Evolutionary conservation across 2,797 vertebrate species (phyloP).

Genomic region (Microctenopoma lineatum): DNA sequence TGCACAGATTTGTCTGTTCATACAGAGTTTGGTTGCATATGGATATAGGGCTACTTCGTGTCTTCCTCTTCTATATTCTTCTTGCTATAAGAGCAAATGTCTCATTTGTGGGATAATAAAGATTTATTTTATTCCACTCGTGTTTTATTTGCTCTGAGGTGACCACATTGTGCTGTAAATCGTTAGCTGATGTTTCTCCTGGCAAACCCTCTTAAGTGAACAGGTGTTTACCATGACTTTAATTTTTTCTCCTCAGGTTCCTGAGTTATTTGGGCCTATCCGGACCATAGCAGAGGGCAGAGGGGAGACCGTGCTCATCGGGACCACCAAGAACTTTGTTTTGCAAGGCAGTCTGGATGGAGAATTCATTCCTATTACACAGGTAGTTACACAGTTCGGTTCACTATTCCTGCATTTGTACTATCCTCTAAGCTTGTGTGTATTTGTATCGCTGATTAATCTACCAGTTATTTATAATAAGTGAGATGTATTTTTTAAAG

Average conservation of each 20-base stretch:
- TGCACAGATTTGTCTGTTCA: too few relatives aligned
- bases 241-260: slow-evolving; percentile 84
- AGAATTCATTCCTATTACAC: slow-evolving; percentile 92
- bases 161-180: slow-evolving; percentile 8
- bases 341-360: slow-evolving; percentile 92
- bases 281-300: slow-evolving; percentile 95
- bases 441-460: not conserved
- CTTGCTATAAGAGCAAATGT: too few relatives aligned
- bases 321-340: slow-evolving; percentile 95
- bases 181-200: slow-evolving; percentile 3
- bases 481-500: not conserved
- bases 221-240: slow-evolving; percentile 1
- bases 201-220: slow-evolving; percentile 7
- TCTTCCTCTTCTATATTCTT: too few relatives aligned
- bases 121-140: not conserved
- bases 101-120: too few relatives aligned
- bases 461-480: not conserved
- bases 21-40: too few relatives aligned
- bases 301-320: slow-evolving; percentile 92
- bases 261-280: slow-evolving; percentile 94
- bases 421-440: too few relatives aligned
- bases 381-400: slow-evolving; percentile 78
- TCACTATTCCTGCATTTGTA: not conserved
- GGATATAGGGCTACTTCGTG: too few relatives aligned
- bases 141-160: slow-evolving; percentile 26